Evolutionary conservation across 2,113 vertebrate genomes (phyloP).

Genomic region (Eurypyga helias): DNA sequence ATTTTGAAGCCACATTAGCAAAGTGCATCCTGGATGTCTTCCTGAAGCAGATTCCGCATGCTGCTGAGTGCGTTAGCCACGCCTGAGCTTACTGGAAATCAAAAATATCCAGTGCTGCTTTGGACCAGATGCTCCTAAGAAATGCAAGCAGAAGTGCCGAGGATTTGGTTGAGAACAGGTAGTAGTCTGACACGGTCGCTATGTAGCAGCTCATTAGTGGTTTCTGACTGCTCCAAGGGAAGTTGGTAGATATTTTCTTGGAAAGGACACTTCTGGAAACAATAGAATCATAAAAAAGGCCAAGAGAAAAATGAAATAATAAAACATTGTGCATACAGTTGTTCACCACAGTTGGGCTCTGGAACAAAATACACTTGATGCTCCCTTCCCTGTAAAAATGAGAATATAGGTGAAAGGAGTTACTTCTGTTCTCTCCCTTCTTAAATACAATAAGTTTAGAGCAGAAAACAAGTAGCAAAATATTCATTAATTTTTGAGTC

Average conservation of each 20-base stretch:
- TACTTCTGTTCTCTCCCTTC: not conserved
- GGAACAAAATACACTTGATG: not conserved
- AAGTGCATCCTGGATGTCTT: not conserved
- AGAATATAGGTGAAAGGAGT: not conserved
- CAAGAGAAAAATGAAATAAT: not conserved
- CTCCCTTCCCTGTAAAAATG: not conserved
- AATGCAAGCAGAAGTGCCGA: not conserved
- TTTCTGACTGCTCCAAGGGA: conserved; percentile 1
- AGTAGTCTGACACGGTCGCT: not conserved
- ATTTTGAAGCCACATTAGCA: not conserved
- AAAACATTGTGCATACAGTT: not conserved
- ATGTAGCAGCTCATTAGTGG: not conserved
- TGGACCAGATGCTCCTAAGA: not conserved
- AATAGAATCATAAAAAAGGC: not conserved
- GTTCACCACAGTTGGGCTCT: not conserved
- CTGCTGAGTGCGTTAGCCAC: not conserved
- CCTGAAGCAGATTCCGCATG: not conserved
- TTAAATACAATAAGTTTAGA: not conserved
- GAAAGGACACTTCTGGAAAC: not conserved
- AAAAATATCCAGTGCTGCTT: not conserved
- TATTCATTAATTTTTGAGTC: not conserved
- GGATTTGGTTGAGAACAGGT: conserved; percentile 1
- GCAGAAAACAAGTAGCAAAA: not conserved
- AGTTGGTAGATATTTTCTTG: not conserved
- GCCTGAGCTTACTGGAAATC: not conserved